Evolutionary conservation across 2,888 invertebrate genomes (phyloP), one percentile per base, ranked within the genome.

Genomic region (Thecophora atra): DNA sequence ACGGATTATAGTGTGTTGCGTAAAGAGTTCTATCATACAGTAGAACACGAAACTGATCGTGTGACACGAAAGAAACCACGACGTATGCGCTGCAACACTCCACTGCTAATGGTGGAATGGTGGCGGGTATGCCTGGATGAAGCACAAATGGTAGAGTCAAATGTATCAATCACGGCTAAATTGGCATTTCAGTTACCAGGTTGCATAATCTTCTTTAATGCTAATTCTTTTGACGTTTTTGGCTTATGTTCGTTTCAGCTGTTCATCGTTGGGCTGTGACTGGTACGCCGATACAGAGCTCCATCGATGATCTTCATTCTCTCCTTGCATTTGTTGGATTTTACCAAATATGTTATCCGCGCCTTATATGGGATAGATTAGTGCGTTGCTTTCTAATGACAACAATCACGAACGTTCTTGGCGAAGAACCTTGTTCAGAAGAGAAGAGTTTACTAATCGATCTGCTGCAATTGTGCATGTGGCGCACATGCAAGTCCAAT

Each of bases 81-180:
- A 44, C 93, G 90, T 77, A 87, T 91, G 83, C 87, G 89, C 0
- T 88, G 90, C 1, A 90, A 90, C 0, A 90, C 91, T 62, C 93
- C 94, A 0, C 83, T 94, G n/a, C 84, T 89, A 0, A 89, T 90
- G 80, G 87, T 94, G 1, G 87, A 90, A 65, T 94, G 93, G 92
- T 94, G 93, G 93, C 88, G 94, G 71, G 88, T 94, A 68, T 90
- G 92, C 80, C 85, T 94, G 30, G 94, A 94, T 84, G 94, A 94
- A 86, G 94, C 93, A 6, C 94, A 94, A 88, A 91, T 93, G 89
- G 91, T 93, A 0, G 93, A 94, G 80, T 88, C 89, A 65, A 87
- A 88, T 3, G 86, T 87, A 0, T 87, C 89, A 1, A 87, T 89
- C 80, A 89, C 90, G 1, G 89, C 91, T 0, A 87, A 88, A 78